These are phyloP conservation scores for Gastrophysa polygoni DNA, from an alignment of 2,888 invertebrate species.

Conservation along the genomic window DNA sequence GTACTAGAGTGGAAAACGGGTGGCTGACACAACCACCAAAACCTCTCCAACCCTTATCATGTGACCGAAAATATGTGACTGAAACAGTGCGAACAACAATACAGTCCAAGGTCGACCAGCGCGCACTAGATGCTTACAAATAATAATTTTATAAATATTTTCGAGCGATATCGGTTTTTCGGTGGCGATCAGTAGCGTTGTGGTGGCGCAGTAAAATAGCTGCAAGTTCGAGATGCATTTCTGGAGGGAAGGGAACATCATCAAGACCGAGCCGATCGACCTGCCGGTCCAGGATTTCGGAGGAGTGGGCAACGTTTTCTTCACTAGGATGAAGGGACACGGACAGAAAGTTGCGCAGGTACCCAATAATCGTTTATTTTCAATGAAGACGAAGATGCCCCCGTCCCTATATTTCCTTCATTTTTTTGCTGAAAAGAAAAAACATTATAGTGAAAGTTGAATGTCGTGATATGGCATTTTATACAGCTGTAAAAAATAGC, in stretches of 20 bases:
- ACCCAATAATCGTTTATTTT: too few relatives aligned
- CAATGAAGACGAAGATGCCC: too few relatives aligned
- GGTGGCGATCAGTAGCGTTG: background rate
- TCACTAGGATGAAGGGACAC: slow-evolving; percentile 43
- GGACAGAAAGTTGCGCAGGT: slow-evolving; percentile 48
- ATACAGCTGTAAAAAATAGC: too few relatives aligned
- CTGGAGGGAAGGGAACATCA: slow-evolving; percentile 27
- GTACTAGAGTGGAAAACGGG: too few relatives aligned
- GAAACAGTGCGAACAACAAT: too few relatives aligned
- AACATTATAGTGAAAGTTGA: too few relatives aligned
- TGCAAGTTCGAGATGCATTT: slow-evolving; percentile 22
- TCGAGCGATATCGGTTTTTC: background rate
- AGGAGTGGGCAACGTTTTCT: slow-evolving; percentile 49
- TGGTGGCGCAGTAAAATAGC: background rate
- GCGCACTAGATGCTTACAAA: background rate
- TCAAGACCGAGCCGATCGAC: slow-evolving; percentile 27
- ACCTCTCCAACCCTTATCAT: too few relatives aligned
- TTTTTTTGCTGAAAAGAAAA: too few relatives aligned
- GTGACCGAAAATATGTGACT: too few relatives aligned
- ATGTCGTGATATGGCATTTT: too few relatives aligned
- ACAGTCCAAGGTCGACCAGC: background rate
- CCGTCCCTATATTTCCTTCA: too few relatives aligned
- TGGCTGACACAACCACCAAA: too few relatives aligned
- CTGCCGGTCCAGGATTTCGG: slow-evolving; percentile 19
- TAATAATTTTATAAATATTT: background rate